Base-by-base conservation (phyloP, 2,888 invertebrate species). In the Epinotia bilunana region DNA sequence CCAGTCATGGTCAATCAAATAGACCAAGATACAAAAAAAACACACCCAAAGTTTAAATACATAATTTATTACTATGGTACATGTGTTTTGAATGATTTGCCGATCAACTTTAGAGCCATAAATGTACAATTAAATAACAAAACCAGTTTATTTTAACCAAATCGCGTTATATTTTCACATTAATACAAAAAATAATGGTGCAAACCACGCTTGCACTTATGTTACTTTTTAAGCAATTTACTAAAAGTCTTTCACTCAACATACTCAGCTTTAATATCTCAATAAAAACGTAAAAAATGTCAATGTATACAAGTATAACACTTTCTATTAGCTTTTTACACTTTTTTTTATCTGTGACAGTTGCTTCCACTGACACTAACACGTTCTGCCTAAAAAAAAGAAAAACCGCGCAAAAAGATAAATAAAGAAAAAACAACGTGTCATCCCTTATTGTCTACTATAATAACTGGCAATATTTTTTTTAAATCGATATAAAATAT, bases 21-120 rank as follows among this genome's bases (percentile, higher is more conserved):
- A 46, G 3, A 16, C 49, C 49, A 16, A n/a, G n/a, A 53, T 53
- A 53, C 20, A 69, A 82, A 82, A 81, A 83, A 83, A 86, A 79
- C 79, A 79, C 67, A 7, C 33, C 55, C 33, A 76, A 65, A 81
- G 83, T 91, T 93, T 93, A 92, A 93, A 93, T 93, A 94, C 92
- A 93, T 94, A 93, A 94, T 94, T 94, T 93, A 93, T 93, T 93
- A 88, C 90, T 93, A 93, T 93, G 90, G 91, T 93, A 93, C 93
- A 91, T 85, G 86, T 90, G 88, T 89, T 88, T 84, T 86, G 87
- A 91, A 92, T 91, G 92, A 91, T 91, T 88, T 88, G 84, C 80
- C 80, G 79, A 81, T 79, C 81, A 80, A 78, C 77, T 79, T 79
- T 77, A 80, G 77, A 76, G 76, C 74, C 77, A 79, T 78, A 82